phyloP scores from a whole-genome alignment of 2,888 invertebrate genomes.

The Anodontia alba region DNA sequence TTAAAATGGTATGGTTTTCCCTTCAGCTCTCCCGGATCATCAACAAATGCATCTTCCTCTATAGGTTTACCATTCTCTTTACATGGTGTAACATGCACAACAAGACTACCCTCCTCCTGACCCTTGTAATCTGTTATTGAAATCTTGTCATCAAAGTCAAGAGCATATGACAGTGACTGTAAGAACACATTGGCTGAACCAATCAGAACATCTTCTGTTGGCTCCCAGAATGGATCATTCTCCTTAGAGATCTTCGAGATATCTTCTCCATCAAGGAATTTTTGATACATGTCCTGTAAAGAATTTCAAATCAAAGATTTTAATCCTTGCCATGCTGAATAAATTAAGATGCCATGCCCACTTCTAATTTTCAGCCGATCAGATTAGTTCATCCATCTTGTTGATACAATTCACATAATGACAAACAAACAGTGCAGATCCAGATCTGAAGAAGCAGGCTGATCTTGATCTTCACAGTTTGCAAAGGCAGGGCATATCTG shows the following conservation, averaged over 20 bases:
- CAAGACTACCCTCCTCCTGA: slow-evolving; percentile 82
- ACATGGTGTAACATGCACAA: slow-evolving; percentile 82
- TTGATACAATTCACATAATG: not conserved
- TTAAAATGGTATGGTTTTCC: slow-evolving; percentile 83
- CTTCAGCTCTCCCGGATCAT: slow-evolving; percentile 82
- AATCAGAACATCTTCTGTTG: slow-evolving; percentile 83
- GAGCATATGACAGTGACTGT: slow-evolving; percentile 83
- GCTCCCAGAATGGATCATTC: slow-evolving; percentile 85
- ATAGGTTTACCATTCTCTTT: slow-evolving; percentile 78
- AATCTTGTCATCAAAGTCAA: slow-evolving; percentile 84
- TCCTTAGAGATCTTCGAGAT: slow-evolving; percentile 78
- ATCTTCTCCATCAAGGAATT: slow-evolving; percentile 83
- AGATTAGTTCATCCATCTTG: too few species aligned
- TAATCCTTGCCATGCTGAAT: too few species aligned
- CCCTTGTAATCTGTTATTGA: slow-evolving; percentile 85
- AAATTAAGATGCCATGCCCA: too few species aligned
- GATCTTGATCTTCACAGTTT: too few species aligned
- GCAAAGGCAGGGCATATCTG: too few species aligned
- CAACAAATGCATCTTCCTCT: slow-evolving; percentile 84
- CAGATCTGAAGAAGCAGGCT: too few species aligned
- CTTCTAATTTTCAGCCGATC: too few species aligned
- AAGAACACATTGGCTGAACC: slow-evolving; percentile 84
- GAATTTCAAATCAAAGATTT: too few species aligned
- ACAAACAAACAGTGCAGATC: too few species aligned
- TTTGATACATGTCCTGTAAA: slow-evolving; percentile 84